Evolutionary conservation across 2,888 invertebrate species (phyloP).

Genomic region (Drosophila conformis): DNA sequence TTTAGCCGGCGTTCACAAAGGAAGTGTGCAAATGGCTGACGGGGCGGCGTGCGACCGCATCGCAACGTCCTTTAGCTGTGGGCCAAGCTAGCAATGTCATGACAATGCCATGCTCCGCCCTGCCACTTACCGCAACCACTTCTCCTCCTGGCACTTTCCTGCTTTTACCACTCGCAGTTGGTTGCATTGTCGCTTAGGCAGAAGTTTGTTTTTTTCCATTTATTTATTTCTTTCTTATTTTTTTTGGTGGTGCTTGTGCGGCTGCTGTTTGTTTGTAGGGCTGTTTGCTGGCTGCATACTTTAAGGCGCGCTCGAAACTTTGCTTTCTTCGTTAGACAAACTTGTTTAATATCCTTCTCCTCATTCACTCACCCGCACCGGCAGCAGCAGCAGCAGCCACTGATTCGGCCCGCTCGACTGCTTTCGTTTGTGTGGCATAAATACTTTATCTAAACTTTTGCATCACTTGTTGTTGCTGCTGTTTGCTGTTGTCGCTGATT

Average conservation of each 20-base stretch:
- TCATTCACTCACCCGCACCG: constrained; percentile 25
- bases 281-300: constrained; percentile 62
- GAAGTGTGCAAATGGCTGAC: constrained; percentile 1
- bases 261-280: constrained; percentile 46
- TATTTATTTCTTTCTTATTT: constrained; percentile 19
- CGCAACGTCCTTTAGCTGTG: constrained; percentile 21
- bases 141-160: constrained; percentile 5
- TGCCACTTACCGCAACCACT: constrained; percentile 9
- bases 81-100: constrained; percentile 29
- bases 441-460: constrained; percentile 64
- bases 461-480: constrained; percentile 40
- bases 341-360: constrained; percentile 79
- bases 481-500: constrained; percentile 44
- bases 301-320: constrained; percentile 73
- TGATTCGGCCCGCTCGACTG: constrained; percentile 24
- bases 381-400: neutral
- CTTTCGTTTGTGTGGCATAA: constrained; percentile 42
- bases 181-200: constrained; percentile 56
- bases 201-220: constrained; percentile 42
- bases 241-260: constrained; percentile 9
- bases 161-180: constrained; percentile 18
- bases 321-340: constrained; percentile 72
- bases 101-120: constrained; percentile 44
- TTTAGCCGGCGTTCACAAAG: constrained; percentile 44
- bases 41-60: constrained; percentile 3